Base-by-base conservation (phyloP, 2,888 invertebrate genomes). In the Perdita meconis region DNA sequence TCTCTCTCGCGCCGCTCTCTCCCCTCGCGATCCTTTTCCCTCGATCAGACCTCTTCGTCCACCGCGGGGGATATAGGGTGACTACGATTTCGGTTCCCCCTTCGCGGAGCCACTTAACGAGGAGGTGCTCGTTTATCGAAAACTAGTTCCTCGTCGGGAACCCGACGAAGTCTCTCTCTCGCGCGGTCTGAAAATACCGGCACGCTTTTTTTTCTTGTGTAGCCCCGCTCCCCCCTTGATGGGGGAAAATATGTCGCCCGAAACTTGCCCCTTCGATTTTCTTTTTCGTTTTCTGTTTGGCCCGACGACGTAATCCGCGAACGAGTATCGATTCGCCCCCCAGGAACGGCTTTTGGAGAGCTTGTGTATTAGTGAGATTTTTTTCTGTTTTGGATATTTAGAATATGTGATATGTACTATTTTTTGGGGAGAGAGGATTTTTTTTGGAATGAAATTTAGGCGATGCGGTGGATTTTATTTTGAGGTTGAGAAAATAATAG, bases 71-170 rank as follows among this genome's bases (percentile, higher is more conserved):
- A 74, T 81, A 73, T 83, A 75, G 84, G 83, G 84, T 85, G 85
- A 83, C 74, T 74, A 47, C 78, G 80, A 80, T 85, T 80, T 69
- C 80, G 78, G 66, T n/a, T n/a, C 57, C 83, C 80, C 83, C 78
- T 76, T 78, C 75, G 67, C 72, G 73, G 38, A 81, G 73, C 73
- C 84, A 84, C 85, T 85, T 84, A 85, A 73, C 77, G 71, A 76
- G 78, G 68, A 80, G 82, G 79, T 76, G 79, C 82, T 83, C 83
- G 82, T 84, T 82, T 84, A 82, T 84, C 83, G 84, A 84, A 83
- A 83, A 83, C 83, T 83, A 81, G 67, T 81, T 75, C 75, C 82
- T 63, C 82, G 71, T 77, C 64, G 72, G 64, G 44, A 75, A 78
- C 65, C 47, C 77, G 64, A 60, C 60, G 66, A 68, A 83, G 68